These are phyloP conservation scores for Trichechus manatus DNA, from an alignment of 2,113 vertebrate genomes.

Conservation along the genomic window DNA sequence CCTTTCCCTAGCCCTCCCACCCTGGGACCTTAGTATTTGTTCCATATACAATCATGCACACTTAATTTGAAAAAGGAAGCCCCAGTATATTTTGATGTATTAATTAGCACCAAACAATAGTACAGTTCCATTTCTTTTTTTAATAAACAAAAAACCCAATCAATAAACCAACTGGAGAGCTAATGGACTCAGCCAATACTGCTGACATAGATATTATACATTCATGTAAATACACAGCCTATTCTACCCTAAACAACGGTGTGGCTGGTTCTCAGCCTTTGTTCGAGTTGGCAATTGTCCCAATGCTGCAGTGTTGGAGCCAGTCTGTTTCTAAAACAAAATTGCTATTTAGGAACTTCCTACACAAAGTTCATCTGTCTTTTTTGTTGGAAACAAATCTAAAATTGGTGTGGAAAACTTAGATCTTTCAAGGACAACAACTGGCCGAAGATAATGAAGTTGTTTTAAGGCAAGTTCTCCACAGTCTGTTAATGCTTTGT, in stretches of 20 bases:
- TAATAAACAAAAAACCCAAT: slow-evolving; percentile 81
- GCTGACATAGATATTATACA: slow-evolving; percentile 91
- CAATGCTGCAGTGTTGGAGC: slow-evolving; percentile 87
- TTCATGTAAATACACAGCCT: slow-evolving; percentile 91
- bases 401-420: slow-evolving; percentile 92
- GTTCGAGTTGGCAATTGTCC: slow-evolving; percentile 88
- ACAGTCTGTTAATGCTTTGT: slow-evolving; percentile 96
- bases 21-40: slow-evolving; percentile 90
- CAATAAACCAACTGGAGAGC: slow-evolving; percentile 87
- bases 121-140: slow-evolving; percentile 85
- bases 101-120: slow-evolving; percentile 92
- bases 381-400: slow-evolving; percentile 94
- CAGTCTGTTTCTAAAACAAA: slow-evolving; percentile 86
- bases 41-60: slow-evolving; percentile 93
- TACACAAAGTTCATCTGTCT: slow-evolving; percentile 93
- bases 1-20: slow-evolving; percentile 86
- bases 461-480: slow-evolving; percentile 99
- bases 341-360: slow-evolving; percentile 91
- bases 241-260: slow-evolving; percentile 86
- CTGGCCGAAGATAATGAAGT: slow-evolving; percentile 98
- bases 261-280: slow-evolving; percentile 85
- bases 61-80: slow-evolving; percentile 91
- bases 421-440: slow-evolving; percentile 97
- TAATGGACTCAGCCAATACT: slow-evolving; percentile 89
- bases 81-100: slow-evolving; percentile 89